phyloP scores from a whole-genome alignment of 2,113 vertebrate genomes.

The Elaphurus davidianus region DNA sequence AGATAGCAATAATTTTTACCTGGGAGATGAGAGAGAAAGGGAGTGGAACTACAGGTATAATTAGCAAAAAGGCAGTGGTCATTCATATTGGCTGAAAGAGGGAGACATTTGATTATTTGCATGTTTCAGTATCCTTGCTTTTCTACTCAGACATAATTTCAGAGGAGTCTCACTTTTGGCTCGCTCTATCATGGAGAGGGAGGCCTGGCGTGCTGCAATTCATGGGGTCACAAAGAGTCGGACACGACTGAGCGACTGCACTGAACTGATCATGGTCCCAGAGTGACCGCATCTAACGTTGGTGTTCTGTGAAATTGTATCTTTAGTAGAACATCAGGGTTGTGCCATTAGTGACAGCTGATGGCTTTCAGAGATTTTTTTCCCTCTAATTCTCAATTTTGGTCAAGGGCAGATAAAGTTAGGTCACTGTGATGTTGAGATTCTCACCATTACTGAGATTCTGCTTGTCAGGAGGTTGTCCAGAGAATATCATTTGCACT shows the following conservation, averaged over 20 bases:
- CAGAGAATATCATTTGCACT: not conserved
- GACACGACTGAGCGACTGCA: no score
- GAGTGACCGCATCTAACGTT: not conserved
- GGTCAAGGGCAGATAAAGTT: not conserved
- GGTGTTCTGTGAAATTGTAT: not conserved
- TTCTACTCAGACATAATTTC: not conserved
- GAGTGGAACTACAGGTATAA: not conserved
- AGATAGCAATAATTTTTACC: not conserved
- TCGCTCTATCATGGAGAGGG: not conserved
- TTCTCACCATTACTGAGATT: not conserved
- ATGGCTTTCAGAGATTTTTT: not conserved
- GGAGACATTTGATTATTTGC: not conserved
- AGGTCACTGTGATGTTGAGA: not conserved
- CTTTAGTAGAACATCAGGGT: not conserved
- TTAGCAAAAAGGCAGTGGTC: not conserved
- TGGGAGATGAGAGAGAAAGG: not conserved
- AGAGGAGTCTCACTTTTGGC: not conserved
- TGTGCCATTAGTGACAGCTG: not conserved
- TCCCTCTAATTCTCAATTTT: not conserved
- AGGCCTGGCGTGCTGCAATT: no score
- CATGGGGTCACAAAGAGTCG: no score
- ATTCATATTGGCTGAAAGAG: not conserved
- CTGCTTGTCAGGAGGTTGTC: not conserved
- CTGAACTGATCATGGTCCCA: not conserved
- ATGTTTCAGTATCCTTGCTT: not conserved